phyloP scores from a whole-genome alignment of 2,797 vertebrate species.

The Chelon labrosus region DNA sequence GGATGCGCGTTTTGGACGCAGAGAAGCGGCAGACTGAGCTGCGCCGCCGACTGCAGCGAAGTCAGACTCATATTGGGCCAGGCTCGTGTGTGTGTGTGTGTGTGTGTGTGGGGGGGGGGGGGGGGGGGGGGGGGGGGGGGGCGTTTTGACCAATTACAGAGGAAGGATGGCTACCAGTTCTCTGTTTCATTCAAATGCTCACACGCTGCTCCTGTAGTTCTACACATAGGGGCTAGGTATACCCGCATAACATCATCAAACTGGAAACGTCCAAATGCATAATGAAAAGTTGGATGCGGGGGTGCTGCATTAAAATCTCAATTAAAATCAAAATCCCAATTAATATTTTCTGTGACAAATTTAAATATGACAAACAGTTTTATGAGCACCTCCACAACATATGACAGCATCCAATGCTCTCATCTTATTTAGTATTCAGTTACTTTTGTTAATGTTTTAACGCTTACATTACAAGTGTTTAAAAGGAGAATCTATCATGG shows the following conservation, averaged over 20 bases:
- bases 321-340: background rate
- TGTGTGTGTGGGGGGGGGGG: too few relatives aligned
- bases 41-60: constrained; percentile 49
- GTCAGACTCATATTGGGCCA: constrained; percentile 42
- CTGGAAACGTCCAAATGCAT: too few relatives aligned
- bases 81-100: constrained; percentile 26
- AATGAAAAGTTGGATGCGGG: too few relatives aligned
- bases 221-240: background rate
- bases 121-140: constrained; percentile 23
- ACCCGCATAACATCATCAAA: too few relatives aligned
- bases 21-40: constrained; percentile 45
- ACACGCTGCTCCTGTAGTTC: background rate
- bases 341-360: background rate
- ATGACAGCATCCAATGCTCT: background rate
- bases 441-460: background rate
- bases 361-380: background rate
- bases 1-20: constrained; percentile 15
- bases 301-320: too few relatives aligned
- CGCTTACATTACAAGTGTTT: too few relatives aligned
- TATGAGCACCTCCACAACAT: background rate
- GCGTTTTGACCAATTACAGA: constrained; percentile 48
- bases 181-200: background rate
- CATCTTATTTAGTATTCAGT: background rate
- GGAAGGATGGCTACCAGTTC: constrained; percentile 12
- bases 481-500: too few relatives aligned